A percentile compares a stretch with the other conserved stretches of the same genome.
Conservation (phyloP, 2,888 invertebrate genomes). For the Tyria jacobaeae region DNA sequence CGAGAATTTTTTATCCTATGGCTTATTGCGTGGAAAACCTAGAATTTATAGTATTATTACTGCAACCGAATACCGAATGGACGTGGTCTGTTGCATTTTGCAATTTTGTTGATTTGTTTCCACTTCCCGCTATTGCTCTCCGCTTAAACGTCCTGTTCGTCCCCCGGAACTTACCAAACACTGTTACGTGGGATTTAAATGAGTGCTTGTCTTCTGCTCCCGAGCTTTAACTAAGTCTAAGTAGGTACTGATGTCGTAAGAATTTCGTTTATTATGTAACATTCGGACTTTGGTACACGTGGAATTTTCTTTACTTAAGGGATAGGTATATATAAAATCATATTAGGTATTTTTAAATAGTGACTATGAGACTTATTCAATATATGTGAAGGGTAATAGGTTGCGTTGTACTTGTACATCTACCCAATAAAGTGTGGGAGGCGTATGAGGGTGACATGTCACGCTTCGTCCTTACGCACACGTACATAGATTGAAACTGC, state of each 20-base stretch:
- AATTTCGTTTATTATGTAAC: neutral
- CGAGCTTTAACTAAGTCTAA: neutral
- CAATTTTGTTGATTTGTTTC: slow-evolving; percentile 39
- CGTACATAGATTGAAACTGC: slow-evolving; percentile 46
- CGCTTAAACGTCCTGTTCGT: slow-evolving; percentile 42
- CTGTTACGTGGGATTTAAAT: slow-evolving; percentile 56
- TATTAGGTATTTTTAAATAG: neutral
- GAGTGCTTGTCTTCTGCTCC: neutral
- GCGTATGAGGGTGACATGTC: slow-evolving; percentile 50
- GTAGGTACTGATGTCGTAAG: neutral
- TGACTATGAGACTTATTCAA: neutral
- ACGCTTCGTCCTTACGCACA: slow-evolving; percentile 42
- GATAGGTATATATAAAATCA: neutral
- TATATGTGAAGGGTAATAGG: slow-evolving; percentile 25
- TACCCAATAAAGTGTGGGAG: slow-evolving; percentile 37
- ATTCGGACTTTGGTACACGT: neutral
- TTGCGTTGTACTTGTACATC: slow-evolving; percentile 15
- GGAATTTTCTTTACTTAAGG: neutral
- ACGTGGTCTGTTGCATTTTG: slow-evolving; percentile 20
- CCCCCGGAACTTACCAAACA: slow-evolving; percentile 59
- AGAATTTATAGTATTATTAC: neutral
- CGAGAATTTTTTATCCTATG: too few species aligned
- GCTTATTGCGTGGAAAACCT: neutral
- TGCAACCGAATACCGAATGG: neutral
- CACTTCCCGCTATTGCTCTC: slow-evolving; percentile 28